These are phyloP conservation scores for Siniperca chuatsi DNA, from an alignment of 2,113 vertebrate genomes.

Conservation along the genomic window DNA sequence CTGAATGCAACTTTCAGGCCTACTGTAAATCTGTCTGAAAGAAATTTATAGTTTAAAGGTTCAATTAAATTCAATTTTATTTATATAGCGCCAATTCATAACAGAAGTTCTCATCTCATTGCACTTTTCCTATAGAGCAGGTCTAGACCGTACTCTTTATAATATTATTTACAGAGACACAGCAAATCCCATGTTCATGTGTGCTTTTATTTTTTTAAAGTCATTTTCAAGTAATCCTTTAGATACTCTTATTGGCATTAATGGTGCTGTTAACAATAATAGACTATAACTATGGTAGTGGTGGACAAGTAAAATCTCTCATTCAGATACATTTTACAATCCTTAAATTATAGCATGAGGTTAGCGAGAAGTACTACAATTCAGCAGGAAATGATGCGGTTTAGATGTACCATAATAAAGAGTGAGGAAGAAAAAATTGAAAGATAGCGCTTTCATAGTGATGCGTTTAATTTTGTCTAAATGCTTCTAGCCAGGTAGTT, in stretches of 20 bases:
- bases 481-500: not conserved
- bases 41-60: not conserved
- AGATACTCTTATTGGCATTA: not conserved
- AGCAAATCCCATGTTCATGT: no score
- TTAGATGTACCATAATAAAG: not conserved
- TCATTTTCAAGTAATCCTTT: not conserved
- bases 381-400: not conserved
- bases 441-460: not conserved
- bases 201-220: not conserved
- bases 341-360: not conserved
- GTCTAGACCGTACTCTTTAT: no score
- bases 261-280: not conserved
- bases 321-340: not conserved
- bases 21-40: not conserved
- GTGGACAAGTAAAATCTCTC: not conserved
- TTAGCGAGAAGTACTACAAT: not conserved
- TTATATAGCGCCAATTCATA: no score
- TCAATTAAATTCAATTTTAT: no score
- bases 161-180: no score
- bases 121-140: no score
- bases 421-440: not conserved
- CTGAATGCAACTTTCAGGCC: not conserved
- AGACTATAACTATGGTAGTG: not conserved
- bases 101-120: no score
- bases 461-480: not conserved